These are phyloP conservation scores for Zonitis immaculata DNA, from an alignment of 2,888 invertebrate species.

Conservation along the genomic window DNA sequence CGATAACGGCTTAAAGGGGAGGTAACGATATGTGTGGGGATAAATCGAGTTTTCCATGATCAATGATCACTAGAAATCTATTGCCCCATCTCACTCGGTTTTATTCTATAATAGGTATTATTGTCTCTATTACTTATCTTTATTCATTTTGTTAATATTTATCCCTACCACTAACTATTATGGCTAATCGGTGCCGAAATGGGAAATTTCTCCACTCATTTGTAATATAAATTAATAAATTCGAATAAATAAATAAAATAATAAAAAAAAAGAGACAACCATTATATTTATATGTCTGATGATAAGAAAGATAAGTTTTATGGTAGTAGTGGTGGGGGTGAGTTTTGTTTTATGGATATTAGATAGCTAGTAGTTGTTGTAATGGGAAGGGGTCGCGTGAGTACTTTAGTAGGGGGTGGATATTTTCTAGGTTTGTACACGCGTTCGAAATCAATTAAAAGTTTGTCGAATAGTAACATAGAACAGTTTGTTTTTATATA, in stretches of 20 bases:
- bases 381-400: not conserved
- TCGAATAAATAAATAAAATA: not conserved
- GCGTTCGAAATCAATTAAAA: constrained; percentile 30
- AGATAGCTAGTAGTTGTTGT: too few relatives aligned
- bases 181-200: too few relatives aligned
- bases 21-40: not conserved
- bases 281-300: too few relatives aligned
- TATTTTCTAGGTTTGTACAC: not conserved
- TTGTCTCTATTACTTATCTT: not conserved
- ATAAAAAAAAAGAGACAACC: not conserved
- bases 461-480: constrained; percentile 19
- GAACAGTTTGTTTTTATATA: too few relatives aligned
- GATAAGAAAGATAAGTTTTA: not conserved
- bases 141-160: not conserved
- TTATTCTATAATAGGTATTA: not conserved
- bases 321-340: not conserved
- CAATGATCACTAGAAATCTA: not conserved
- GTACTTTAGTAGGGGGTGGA: not conserved
- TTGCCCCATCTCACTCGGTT: not conserved
- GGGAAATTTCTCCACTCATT: too few relatives aligned
- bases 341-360: not conserved
- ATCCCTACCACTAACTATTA: not conserved
- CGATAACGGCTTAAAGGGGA: not conserved
- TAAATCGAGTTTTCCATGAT: not conserved
- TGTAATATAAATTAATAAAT: too few relatives aligned